Conservation (phyloP, 2,113 vertebrate species). For the Nesogale talazaci region DNA sequence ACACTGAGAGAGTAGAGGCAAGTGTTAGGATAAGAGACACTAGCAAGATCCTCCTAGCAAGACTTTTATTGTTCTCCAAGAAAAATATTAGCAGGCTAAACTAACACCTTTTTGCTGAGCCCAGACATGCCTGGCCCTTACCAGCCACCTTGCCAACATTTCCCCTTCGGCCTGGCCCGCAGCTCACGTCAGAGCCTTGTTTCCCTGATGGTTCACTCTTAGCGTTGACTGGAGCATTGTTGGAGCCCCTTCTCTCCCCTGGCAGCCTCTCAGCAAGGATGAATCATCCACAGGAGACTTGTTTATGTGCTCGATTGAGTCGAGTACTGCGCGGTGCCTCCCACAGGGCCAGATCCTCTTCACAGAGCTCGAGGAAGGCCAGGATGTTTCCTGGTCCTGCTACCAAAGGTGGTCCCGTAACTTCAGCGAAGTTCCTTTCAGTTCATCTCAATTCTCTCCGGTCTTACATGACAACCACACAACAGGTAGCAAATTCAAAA, state of each 20-base stretch:
- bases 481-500: no score
- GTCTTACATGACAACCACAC: background rate
- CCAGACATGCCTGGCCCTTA: constrained; percentile 9
- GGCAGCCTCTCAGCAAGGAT: constrained; percentile 57
- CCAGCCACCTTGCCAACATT: constrained; percentile 23
- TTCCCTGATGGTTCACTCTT: constrained; percentile 23
- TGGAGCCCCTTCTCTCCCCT: background rate
- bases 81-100: constrained; percentile 79
- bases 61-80: constrained; percentile 83
- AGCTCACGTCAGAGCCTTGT: background rate
- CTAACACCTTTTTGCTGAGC: constrained; percentile 66
- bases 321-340: constrained; percentile 38
- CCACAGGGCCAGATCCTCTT: background rate
- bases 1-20: background rate
- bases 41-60: constrained; percentile 66
- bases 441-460: background rate
- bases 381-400: background rate
- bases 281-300: constrained; percentile 66
- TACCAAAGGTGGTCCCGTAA: background rate
- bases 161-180: constrained; percentile 42
- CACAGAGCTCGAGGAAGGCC: background rate
- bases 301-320: constrained; percentile 54
- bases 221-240: background rate
- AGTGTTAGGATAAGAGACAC: constrained; percentile 21
- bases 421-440: background rate